Evolutionary conservation across 2,797 vertebrate genomes (phyloP).

Genomic region (Somateria mollissima): DNA sequence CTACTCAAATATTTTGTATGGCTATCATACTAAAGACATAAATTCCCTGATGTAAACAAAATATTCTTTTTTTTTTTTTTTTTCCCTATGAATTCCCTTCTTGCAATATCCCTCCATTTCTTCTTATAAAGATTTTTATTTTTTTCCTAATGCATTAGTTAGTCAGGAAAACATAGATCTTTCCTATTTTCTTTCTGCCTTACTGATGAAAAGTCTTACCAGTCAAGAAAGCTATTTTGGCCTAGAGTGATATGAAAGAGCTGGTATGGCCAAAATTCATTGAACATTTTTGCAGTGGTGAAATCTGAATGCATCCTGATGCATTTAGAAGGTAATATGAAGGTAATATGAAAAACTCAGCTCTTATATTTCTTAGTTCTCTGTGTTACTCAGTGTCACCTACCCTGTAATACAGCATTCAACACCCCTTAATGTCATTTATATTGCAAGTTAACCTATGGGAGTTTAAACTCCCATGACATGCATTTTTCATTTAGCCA

Average conservation of each 20-base stretch:
- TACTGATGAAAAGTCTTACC: background rate
- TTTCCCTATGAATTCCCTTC: background rate
- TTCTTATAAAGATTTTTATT: background rate
- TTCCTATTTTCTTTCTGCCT: background rate
- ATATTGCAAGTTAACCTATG: slow-evolving; percentile 35
- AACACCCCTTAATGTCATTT: slow-evolving; percentile 33
- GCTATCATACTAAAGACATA: background rate
- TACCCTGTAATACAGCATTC: slow-evolving; percentile 41
- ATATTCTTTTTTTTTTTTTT: background rate
- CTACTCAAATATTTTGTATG: background rate
- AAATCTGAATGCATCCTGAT: background rate
- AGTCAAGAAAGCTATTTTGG: background rate
- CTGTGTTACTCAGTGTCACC: background rate
- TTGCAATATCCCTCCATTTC: background rate
- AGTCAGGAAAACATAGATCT: accelerated
- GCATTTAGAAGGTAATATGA: background rate
- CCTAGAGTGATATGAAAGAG: background rate
- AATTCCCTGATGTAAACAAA: background rate
- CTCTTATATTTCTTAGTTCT: slow-evolving; percentile 4
- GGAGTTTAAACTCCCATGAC: slow-evolving; percentile 38
- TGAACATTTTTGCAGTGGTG: background rate
- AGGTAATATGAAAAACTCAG: background rate
- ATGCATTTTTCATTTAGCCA: slow-evolving; percentile 53
- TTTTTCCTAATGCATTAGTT: background rate
- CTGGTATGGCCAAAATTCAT: background rate